A percentile compares a stretch with the other conserved stretches of the same genome.
Conservation (phyloP, 2,888 invertebrate genomes). For the Mactromeris polynyma region DNA sequence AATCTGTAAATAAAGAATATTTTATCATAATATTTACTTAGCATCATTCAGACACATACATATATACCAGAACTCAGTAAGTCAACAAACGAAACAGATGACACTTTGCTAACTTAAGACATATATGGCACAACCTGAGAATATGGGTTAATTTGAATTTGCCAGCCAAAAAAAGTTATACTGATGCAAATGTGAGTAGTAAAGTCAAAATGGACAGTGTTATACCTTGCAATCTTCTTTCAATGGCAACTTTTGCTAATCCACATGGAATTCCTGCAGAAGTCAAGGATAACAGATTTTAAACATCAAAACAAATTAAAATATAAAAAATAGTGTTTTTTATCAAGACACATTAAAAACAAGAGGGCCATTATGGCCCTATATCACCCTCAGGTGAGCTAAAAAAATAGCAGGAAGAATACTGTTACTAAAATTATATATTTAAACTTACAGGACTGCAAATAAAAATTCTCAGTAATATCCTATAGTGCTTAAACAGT, state of each 20-base stretch:
- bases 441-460: no score
- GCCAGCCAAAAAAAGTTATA: no score
- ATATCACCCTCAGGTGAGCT: no score
- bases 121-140: no score
- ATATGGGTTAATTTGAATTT: no score
- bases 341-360: background rate
- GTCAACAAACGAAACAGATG: background rate
- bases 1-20: slow-evolving; percentile 88
- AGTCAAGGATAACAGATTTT: slow-evolving; percentile 89
- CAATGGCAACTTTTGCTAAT: slow-evolving; percentile 89
- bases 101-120: background rate
- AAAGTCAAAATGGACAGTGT: background rate
- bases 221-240: slow-evolving; percentile 91
- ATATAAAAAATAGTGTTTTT: background rate
- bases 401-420: no score
- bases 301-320: background rate
- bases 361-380: no score
- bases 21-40: background rate
- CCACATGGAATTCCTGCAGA: slow-evolving; percentile 88
- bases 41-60: background rate
- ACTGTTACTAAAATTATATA: no score
- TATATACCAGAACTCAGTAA: background rate
- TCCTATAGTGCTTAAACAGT: no score
- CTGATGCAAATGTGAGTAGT: no score
- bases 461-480: no score